Percentiles rank a stretch among this genome's conserved stretches.
Conservation (phyloP, 2,113 vertebrate genomes). For the Petrocephalus zakoni region DNA sequence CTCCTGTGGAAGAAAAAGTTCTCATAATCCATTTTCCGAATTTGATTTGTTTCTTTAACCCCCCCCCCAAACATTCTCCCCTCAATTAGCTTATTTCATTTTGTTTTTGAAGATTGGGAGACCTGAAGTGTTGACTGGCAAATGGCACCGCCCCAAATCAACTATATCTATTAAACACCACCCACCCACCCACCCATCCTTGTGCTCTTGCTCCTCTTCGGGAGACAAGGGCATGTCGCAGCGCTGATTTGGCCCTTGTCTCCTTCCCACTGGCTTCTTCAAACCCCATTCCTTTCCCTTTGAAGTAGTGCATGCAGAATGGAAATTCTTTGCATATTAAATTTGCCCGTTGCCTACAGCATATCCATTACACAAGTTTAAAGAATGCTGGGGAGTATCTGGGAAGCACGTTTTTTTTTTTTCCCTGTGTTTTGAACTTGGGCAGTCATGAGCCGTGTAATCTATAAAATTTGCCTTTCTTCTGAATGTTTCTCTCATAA, state of each 20-base stretch:
- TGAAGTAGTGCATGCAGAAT: conserved; percentile 40
- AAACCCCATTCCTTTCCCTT: conserved; percentile 34
- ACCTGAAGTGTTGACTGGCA: conserved; percentile 38
- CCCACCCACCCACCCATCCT: neutral
- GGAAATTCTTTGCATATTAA: conserved; percentile 37
- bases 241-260: conserved; percentile 19
- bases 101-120: conserved; percentile 50
- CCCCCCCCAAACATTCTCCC: conserved; percentile 40
- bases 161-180: conserved; percentile 35
- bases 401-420: conserved; percentile 22
- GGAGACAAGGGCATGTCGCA: conserved; percentile 24
- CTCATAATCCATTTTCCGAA: conserved; percentile 51
- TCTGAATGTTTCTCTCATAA: conserved; percentile 27
- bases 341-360: conserved; percentile 31
- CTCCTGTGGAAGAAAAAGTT: conserved; percentile 38
- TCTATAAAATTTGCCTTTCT: conserved; percentile 33
- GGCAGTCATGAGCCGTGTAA: conserved; percentile 34
- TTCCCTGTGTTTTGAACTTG: conserved; percentile 30
- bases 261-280: conserved; percentile 29
- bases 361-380: conserved; percentile 34
- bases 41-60: conserved; percentile 49
- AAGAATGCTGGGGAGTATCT: conserved; percentile 27
- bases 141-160: conserved; percentile 46
- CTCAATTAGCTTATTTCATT: conserved; percentile 54
- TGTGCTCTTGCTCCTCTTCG: neutral